Base-by-base conservation (phyloP, 2,113 vertebrate species). In the Ptychochromis oligacanthus region DNA sequence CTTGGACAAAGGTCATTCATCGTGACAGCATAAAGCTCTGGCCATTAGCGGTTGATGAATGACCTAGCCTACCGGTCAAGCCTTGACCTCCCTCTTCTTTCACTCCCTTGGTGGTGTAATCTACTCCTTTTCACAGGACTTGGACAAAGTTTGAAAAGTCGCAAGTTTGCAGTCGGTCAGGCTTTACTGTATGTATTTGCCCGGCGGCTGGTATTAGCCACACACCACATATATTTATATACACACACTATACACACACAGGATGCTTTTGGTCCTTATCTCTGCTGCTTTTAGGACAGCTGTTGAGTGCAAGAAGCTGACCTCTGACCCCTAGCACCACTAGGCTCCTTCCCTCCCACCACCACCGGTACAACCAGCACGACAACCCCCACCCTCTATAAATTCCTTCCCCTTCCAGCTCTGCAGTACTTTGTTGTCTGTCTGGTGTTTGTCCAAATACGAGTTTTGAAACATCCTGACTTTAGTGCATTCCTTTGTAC, bases 191-290 rank as follows among this genome's bases (percentile, higher is more conserved):
- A 96, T 95, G 91, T 94, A 83, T 95, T 95, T 95, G 92, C 89
- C 91, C 91, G 92, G 88, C 61, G 93, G 90, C 93, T 84, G 88
- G 93, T 93, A 84, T 95, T 93, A 92, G 91, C 80, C 87, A 87
- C 91, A 56, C 84, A 93, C 93, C 46, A 72, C 79, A 95, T 90
- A 67, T 43, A 40, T 18, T 28, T 34, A 56, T 28, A 31, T 20
- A 28, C 92, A 74, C 65, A 94, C 91, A 95, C n/a, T 93, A 52
- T 26, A 82, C 91, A 78, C 85, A 91, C 95, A 92, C 92, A 96
- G 96, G 97, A 97, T 97, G 96, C 97, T 96, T 96, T 95, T 93
- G 93, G 93, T 6, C 75, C 96, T 97, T 97, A 97, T 97, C 96
- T 96, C 43, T 80, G 81, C 95, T 91, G 95, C 94, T 95, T 94